Percentiles rank a stretch among this genome's conserved stretches.
Conservation (phyloP, 2,888 invertebrate species). For the Colostygia pectinataria region DNA sequence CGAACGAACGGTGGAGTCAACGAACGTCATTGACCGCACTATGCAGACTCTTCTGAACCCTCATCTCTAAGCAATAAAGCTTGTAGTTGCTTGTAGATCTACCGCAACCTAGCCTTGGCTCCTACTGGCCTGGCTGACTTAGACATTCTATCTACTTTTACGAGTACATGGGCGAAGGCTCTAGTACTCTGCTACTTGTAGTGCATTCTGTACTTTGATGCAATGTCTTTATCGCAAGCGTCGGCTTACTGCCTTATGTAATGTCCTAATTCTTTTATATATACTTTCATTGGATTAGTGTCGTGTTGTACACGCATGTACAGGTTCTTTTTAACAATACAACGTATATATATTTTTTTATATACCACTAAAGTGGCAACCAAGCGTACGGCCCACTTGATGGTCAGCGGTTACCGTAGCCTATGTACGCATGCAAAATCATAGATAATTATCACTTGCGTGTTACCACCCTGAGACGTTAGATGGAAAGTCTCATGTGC, state of each 20-base stretch:
- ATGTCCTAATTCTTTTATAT: constrained; percentile 60
- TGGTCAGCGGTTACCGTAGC: too few species aligned
- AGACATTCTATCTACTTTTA: constrained; percentile 84
- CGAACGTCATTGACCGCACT: constrained; percentile 77
- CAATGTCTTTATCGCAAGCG: constrained; percentile 55
- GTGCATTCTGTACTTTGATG: constrained; percentile 57
- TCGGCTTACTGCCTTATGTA: constrained; percentile 49
- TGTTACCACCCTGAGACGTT: too few species aligned
- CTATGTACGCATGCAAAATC: too few species aligned
- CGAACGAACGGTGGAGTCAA: constrained; percentile 79
- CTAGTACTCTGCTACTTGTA: constrained; percentile 65
- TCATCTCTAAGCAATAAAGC: constrained; percentile 45
- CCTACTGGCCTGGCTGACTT: constrained; percentile 82
- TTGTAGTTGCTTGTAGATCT: constrained; percentile 42
- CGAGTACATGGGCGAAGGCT: constrained; percentile 78
- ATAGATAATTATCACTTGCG: too few species aligned
- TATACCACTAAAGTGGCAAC: too few species aligned
- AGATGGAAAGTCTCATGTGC: too few species aligned
- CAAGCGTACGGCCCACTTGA: too few species aligned
- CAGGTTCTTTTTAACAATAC: neutral
- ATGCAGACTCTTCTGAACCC: constrained; percentile 45
- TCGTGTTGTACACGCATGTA: neutral
- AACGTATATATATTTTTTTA: too few species aligned
- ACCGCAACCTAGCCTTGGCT: constrained; percentile 79
- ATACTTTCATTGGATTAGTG: constrained; percentile 60